Evolutionary conservation across 2,113 vertebrate species (phyloP).

Genomic region (Paraplagusia blochii): DNA sequence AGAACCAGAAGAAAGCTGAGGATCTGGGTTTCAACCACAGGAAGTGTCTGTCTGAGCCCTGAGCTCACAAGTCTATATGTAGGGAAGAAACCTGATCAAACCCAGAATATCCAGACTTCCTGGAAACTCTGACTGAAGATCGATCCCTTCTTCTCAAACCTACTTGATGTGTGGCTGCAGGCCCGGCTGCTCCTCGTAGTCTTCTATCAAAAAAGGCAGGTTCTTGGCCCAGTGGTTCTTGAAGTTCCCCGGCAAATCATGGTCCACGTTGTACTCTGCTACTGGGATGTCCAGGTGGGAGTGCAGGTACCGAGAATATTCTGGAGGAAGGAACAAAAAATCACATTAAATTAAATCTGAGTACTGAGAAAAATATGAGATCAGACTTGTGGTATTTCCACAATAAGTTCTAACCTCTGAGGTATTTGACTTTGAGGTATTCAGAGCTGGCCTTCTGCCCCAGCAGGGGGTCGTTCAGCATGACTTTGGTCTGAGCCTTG

Average conservation of each 20-base stretch:
- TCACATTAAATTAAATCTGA: too few relatives aligned
- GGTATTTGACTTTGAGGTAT: slow-evolving; percentile 97
- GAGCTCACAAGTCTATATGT: not conserved
- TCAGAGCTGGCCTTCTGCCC: slow-evolving; percentile 96
- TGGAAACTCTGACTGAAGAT: not conserved
- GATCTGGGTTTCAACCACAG: slow-evolving; percentile 5
- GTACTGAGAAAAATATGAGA: too few relatives aligned
- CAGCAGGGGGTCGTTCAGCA: slow-evolving; percentile 93
- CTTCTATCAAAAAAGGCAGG: slow-evolving; percentile 94
- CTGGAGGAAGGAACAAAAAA: slow-evolving; percentile 56
- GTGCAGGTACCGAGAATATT: slow-evolving; percentile 95
- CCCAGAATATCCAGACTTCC: too few relatives aligned
- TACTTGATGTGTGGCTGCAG: slow-evolving; percentile 96
- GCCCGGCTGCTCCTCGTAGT: slow-evolving; percentile 97
- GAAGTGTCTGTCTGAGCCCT: not conserved
- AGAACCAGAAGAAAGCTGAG: not conserved
- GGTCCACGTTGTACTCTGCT: slow-evolving; percentile 89
- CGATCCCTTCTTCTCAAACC: slow-evolving; percentile 29
- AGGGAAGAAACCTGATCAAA: not conserved
- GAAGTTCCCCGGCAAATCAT: slow-evolving; percentile 91
- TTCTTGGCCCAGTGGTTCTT: slow-evolving; percentile 99
- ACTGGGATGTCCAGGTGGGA: slow-evolving; percentile 92
- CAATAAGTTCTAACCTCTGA: slow-evolving; percentile 81
- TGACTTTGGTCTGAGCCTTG: slow-evolving; percentile 97
- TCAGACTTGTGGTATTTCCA: too few relatives aligned